Evolutionary conservation across 2,888 invertebrate species (phyloP).

Genomic region (Ligdia adustata): DNA sequence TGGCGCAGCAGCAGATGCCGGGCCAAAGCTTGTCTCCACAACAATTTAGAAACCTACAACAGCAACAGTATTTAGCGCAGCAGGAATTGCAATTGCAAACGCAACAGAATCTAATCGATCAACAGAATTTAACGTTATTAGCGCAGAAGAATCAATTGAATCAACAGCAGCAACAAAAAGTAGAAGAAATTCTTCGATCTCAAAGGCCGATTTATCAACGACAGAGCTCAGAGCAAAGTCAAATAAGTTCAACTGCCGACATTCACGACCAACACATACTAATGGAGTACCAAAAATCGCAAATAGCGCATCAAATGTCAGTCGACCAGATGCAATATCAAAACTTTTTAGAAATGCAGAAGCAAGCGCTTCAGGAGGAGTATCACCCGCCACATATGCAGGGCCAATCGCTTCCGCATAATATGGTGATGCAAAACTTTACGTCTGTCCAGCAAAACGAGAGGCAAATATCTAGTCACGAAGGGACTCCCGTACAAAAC

Average conservation of each 20-base stretch:
- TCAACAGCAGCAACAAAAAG: conserved; percentile 81
- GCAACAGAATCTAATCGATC: conserved; percentile 83
- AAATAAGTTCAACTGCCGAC: conserved; percentile 62
- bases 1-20: conserved; percentile 71
- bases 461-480: conserved; percentile 80
- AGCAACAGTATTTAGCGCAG: conserved; percentile 80
- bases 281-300: conserved; percentile 61
- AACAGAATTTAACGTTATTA: conserved; percentile 78
- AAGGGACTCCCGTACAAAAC: conserved; percentile 80
- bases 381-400: conserved; percentile 69
- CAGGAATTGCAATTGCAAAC: conserved; percentile 79
- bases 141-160: conserved; percentile 79
- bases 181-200: conserved; percentile 66
- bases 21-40: conserved; percentile 78
- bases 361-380: conserved; percentile 61
- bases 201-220: conserved; percentile 73
- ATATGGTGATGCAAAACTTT: conserved; percentile 66
- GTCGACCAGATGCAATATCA: conserved; percentile 69
- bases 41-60: conserved; percentile 69
- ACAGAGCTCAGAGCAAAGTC: conserved; percentile 76
- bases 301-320: conserved; percentile 68
- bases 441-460: conserved; percentile 70
- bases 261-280: conserved; percentile 64
- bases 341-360: conserved; percentile 56
- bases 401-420: conserved; percentile 75